Base-by-base conservation (phyloP, 1,140 invertebrate genomes). In the Drosophila ohnishii region DNA sequence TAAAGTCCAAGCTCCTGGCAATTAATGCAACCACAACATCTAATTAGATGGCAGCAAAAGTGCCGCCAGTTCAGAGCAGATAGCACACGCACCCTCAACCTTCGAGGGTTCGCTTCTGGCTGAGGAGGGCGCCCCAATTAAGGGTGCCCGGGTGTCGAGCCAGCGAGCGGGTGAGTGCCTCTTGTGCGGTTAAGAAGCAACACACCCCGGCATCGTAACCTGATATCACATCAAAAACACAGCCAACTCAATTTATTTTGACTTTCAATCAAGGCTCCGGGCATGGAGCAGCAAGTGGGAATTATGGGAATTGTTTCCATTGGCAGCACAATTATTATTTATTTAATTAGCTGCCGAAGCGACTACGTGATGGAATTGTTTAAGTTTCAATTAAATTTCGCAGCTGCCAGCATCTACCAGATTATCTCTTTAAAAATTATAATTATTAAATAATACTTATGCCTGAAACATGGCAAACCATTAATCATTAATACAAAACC, bases 1-100 rank as follows among this genome's bases (percentile, higher is more conserved):
- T 89, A 90, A 89, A 90, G 81, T 83, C 75, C 75, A 47, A 65
- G 67, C 53, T 51, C 28, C 44, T 69, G 67, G 50, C 87, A 86
- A 90, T 83, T 86, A 86, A 88, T 82, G 83, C 71, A 75, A 70
- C 75, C 83, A 66, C 83, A 87, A 69, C 53, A 72, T 78, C 84
- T 88, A 87, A 87, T 87, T 83, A 87, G 79, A 80, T 58, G 66
- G 67, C 60, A 80, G 69, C 78, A 67, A 85, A 85, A 77, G 73
- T 74, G 78, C 59, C 44, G 79, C 79, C 56, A 72, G 78, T 71
- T 74, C 30, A 60, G 37, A 40, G 9, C 65, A 82, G 82, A 86
- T 86, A 86, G 50, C 83, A 50, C 70, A 78, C 75, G 84, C 74
- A 55, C 47, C 62, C 65, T 50, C 42, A 62, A 25, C 62, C 72